phyloP scores from a whole-genome alignment of 1,140 invertebrate species.

The Bombyx mandarina region DNA sequence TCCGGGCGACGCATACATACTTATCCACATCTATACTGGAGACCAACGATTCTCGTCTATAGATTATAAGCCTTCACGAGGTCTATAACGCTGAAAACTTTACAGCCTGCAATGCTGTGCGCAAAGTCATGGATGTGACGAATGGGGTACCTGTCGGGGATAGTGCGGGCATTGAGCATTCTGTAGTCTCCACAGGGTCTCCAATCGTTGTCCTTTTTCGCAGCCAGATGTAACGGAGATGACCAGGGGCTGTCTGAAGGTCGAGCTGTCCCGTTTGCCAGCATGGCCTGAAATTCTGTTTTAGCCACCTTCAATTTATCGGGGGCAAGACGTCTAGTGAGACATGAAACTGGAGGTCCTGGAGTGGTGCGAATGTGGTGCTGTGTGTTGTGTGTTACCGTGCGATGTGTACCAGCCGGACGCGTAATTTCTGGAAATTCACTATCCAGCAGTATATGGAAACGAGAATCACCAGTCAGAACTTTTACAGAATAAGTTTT shows the following conservation, averaged over 20 bases:
- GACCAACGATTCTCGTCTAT: too few species aligned
- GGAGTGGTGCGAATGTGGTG: constrained; percentile 2
- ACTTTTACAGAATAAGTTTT: not conserved
- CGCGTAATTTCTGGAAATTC: constrained; percentile 1
- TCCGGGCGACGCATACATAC: too few species aligned
- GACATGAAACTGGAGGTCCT: constrained; percentile 3
- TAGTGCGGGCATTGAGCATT: constrained; percentile 1
- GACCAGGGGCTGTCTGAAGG: constrained; percentile 9
- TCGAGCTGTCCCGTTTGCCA: constrained; percentile 5
- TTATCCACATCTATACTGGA: too few species aligned
- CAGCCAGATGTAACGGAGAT: constrained; percentile 8
- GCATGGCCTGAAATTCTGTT: constrained; percentile 6
- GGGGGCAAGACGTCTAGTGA: constrained; percentile 2
- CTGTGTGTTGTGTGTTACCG: not conserved
- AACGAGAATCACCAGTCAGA: not conserved
- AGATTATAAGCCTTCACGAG: not conserved
- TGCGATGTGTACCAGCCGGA: not conserved
- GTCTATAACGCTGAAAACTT: not conserved
- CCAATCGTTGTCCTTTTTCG: constrained; percentile 7
- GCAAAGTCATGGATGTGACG: constrained; percentile 7
- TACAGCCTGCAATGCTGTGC: constrained; percentile 7
- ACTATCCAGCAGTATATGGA: not conserved
- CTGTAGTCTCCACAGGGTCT: constrained; percentile 10
- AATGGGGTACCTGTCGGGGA: constrained; percentile 4
- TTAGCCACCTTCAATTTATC: constrained; percentile 7